These are phyloP conservation scores for Corythornis cristatus DNA, from an alignment of 2,113 vertebrate species.

Conservation along the genomic window DNA sequence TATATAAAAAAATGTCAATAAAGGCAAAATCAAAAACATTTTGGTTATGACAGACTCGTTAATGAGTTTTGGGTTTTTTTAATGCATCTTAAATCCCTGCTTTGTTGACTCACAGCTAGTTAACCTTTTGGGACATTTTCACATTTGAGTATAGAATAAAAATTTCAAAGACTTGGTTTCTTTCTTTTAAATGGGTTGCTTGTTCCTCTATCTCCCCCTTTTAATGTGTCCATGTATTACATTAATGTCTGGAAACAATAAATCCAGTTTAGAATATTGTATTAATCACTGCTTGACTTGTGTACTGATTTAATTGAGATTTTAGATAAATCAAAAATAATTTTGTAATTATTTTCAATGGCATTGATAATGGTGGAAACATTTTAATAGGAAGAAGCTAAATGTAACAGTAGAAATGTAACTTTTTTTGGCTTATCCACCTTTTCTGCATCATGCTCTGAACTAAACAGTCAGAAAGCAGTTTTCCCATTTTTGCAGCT, in stretches of 20 bases:
- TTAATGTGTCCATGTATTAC: constrained; percentile 31
- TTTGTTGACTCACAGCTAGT: constrained; percentile 8
- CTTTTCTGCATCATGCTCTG: background rate
- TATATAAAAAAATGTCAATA: background rate
- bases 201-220: constrained; percentile 35
- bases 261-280: constrained; percentile 45
- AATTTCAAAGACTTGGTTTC: background rate
- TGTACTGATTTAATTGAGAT: background rate
- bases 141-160: background rate
- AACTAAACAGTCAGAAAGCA: background rate
- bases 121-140: constrained; percentile 29
- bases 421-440: background rate
- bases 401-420: background rate
- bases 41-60: constrained; percentile 12
- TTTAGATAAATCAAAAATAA: background rate
- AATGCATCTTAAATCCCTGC: constrained; percentile 12
- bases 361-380: background rate
- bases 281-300: background rate
- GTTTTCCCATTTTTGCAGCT: background rate
- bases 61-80: background rate
- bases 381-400: background rate
- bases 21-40: background rate
- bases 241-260: constrained; percentile 58
- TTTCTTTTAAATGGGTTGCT: constrained; percentile 42
- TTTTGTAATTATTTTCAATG: background rate